A percentile compares a stretch with the other conserved stretches of the same genome.
phyloP scores from a whole-genome alignment of 2,888 invertebrate genomes.

The Diaprepes abbreviatus region DNA sequence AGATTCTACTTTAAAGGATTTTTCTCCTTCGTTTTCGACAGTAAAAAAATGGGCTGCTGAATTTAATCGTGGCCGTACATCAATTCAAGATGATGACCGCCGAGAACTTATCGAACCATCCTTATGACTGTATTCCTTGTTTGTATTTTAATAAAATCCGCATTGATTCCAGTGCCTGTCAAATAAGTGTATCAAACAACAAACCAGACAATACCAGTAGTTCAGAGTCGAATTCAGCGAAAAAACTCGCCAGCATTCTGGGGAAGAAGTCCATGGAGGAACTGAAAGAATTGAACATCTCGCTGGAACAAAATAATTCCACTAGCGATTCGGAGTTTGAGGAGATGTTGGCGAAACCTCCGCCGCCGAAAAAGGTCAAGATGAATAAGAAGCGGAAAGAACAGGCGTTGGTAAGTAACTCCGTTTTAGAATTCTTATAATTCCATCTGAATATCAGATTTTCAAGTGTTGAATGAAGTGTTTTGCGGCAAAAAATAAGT shows the following conservation, averaged over 20 bases:
- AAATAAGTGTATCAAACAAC: slow-evolving; percentile 10
- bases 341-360: slow-evolving; percentile 47
- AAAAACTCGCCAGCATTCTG: slow-evolving; percentile 40
- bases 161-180: slow-evolving; percentile 38
- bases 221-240: slow-evolving; percentile 38
- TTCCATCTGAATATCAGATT: no score
- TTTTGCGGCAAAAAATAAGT: no score
- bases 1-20: no score
- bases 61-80: no score
- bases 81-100: no score
- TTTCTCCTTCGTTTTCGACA: no score
- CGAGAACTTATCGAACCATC: no score
- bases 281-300: slow-evolving; percentile 40
- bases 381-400: slow-evolving; percentile 45
- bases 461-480: no score
- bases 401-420: slow-evolving; percentile 25
- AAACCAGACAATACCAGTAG: not conserved
- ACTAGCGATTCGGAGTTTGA: slow-evolving; percentile 40
- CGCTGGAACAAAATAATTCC: slow-evolving; percentile 33
- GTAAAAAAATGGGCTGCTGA: no score
- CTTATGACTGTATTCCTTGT: no score
- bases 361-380: slow-evolving; percentile 44
- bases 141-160: no score
- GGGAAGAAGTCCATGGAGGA: slow-evolving; percentile 44
- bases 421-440: no score